phyloP scores from a whole-genome alignment of 2,888 invertebrate species.

The Cryptus armator region DNA sequence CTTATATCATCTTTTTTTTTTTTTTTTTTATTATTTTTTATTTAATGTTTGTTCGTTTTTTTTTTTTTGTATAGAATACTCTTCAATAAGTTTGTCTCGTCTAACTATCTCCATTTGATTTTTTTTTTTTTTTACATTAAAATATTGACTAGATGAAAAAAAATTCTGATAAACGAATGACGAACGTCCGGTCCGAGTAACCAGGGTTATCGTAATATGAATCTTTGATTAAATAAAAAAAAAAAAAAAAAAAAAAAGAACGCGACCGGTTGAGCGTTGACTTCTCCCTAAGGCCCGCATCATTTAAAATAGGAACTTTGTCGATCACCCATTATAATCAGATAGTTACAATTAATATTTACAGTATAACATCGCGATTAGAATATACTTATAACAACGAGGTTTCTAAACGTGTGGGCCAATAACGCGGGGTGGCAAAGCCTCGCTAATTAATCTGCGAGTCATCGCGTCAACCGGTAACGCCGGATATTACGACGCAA shows the following conservation, averaged over 20 bases:
- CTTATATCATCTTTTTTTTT: not conserved
- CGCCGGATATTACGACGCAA: conserved; percentile 8
- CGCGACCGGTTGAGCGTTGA: conserved; percentile 59
- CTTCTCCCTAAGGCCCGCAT: conserved; percentile 71
- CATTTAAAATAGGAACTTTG: conserved; percentile 84
- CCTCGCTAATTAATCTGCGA: not conserved
- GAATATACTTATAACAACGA: conserved; percentile 80
- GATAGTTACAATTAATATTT: conserved; percentile 78
- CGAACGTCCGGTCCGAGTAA: conserved; percentile 57
- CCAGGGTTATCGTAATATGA: conserved; percentile 58
- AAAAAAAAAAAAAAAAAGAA: conserved; percentile 63
- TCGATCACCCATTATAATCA: conserved; percentile 80
- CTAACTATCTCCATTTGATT: conserved; percentile 64
- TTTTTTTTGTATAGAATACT: conserved; percentile 67
- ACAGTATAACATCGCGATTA: conserved; percentile 77
- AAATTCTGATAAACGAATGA: conserved; percentile 62
- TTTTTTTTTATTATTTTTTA: conserved; percentile 5
- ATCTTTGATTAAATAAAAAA: conserved; percentile 56
- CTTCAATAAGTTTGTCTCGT: conserved; percentile 54
- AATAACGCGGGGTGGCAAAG: conserved; percentile 23
- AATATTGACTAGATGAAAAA: conserved; percentile 77
- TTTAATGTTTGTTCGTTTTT: conserved; percentile 57
- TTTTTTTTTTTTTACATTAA: conserved; percentile 67
- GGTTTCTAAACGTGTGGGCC: conserved; percentile 72
- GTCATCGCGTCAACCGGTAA: conserved; percentile 22